Conservation (phyloP, 2,113 vertebrate species). For the Sinocyclocheilus rhinocerous region DNA sequence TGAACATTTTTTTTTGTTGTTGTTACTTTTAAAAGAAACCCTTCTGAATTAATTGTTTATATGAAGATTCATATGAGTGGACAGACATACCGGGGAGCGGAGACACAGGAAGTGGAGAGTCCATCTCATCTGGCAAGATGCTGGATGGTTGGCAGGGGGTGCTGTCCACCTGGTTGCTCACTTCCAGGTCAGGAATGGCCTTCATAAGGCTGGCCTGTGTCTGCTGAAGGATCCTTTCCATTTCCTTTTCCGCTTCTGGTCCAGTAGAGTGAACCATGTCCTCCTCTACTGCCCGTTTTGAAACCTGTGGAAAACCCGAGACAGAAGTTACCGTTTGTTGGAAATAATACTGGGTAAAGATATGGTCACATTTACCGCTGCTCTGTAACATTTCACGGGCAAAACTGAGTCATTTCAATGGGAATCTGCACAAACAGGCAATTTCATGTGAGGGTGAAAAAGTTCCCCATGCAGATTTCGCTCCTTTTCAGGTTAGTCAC, state of each 20-base stretch:
- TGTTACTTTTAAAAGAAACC: too few relatives aligned
- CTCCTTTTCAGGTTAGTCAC: too few relatives aligned
- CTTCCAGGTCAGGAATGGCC: conserved; percentile 82
- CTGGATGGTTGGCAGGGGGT: conserved; percentile 42
- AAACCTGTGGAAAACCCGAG: conserved; percentile 71
- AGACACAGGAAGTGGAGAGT: conserved; percentile 48
- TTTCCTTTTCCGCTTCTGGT: conserved; percentile 66
- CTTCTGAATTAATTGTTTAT: not conserved
- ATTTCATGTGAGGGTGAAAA: too few relatives aligned
- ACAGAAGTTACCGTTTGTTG: not conserved
- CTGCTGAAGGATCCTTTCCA: conserved; percentile 85
- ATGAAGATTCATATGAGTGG: not conserved
- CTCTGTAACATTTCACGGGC: too few relatives aligned
- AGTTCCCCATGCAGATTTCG: too few relatives aligned
- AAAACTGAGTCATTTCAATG: too few relatives aligned
- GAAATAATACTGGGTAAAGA: not conserved
- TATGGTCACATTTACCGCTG: too few relatives aligned
- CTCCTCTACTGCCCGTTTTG: conserved; percentile 77
- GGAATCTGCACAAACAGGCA: too few relatives aligned
- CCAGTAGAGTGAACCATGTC: conserved; percentile 79
- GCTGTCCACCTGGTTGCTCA: conserved; percentile 67
- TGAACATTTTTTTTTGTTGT: too few relatives aligned
- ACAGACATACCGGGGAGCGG: conserved; percentile 53
- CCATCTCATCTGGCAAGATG: conserved; percentile 61
- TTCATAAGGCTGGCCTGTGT: conserved; percentile 86